Base-by-base conservation (phyloP, 35 echinoderm and acorn worm species). In the Diadema setosum region DNA sequence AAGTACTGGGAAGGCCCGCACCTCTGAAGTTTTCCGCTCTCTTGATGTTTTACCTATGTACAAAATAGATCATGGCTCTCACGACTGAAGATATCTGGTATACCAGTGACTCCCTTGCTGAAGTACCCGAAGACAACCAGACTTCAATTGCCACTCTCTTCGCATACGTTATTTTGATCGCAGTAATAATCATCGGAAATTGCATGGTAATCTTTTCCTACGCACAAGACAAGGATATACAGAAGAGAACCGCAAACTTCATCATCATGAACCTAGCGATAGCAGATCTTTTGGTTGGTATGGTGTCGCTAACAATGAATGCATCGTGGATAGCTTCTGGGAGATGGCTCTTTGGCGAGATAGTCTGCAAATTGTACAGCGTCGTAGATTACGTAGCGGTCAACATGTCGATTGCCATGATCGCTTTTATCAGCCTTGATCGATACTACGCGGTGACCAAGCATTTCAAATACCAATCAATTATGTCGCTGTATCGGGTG, bases 351-450 rank as follows among this genome's bases (percentile, higher is more conserved):
- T 80, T 81, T 7, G 84, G 90, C 18, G 74, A 93, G 21, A 42
- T 58, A 18, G 52, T 87, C 23, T 93, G 90, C 46, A 93, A 86
- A 50, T 82, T 49, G 2, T 78, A 37, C 69, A 32, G 44, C 20
- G 49, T 87, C 37, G 34, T 84, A 6, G 90, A 93, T 37, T 93
- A 87, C 75, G 57, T 64, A 1, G 86, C 86, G 1, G 63, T 56
- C 1, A 48, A 43, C 14, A 18, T 76, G 3, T 93, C 91, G 4
- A 18, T 60, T 16, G 20, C 49, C 7, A 58, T 75, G 3, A 93
- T 93, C 26, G 35, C 88, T 1, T 46, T 93, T 29, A 82, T 93
- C 44, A 88, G 86, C 24, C 75, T 88, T 37, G 91, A 93, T 73
- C 57, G 91, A 31, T 83, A 76, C 20, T 88, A 45, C 76, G 18